Conservation (phyloP, 2,797 vertebrate species). For the Pipistrellus nathusii region DNA sequence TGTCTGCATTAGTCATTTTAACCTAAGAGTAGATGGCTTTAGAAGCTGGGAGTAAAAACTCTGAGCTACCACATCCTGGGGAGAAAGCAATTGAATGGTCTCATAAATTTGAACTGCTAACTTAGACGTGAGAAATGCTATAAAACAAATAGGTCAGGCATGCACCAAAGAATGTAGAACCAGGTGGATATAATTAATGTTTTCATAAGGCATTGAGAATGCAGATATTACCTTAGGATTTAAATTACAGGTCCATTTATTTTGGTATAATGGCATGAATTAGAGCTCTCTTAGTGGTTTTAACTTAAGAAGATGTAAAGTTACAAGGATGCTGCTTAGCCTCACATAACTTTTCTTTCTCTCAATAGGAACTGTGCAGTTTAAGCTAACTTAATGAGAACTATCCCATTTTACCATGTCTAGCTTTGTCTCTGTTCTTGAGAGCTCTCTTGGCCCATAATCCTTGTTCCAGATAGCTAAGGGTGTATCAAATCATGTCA, state of each 20-base stretch:
- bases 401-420: neutral
- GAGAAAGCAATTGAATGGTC: conserved; percentile 48
- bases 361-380: neutral
- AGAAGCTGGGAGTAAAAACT: conserved; percentile 1
- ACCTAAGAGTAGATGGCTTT: conserved; percentile 45
- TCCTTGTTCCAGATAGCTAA: neutral
- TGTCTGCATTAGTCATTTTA: conserved; percentile 50
- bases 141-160: conserved; percentile 61
- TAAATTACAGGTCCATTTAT: neutral
- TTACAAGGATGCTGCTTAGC: neutral
- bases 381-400: neutral
- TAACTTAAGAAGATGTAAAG: neutral
- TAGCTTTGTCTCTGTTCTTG: neutral
- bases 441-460: neutral
- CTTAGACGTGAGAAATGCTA: conserved; percentile 34
- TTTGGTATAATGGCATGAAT: neutral
- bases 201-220: conserved; percentile 22
- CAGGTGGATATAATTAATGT: conserved; percentile 48
- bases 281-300: conserved; percentile 41
- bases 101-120: conserved; percentile 67
- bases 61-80: neutral
- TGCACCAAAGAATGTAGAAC: conserved; percentile 31
- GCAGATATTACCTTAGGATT: neutral
- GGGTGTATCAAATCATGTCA: neutral
- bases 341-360: neutral